Conservation (phyloP, 2,797 vertebrate genomes). For the Danio albolineatus region DNA sequence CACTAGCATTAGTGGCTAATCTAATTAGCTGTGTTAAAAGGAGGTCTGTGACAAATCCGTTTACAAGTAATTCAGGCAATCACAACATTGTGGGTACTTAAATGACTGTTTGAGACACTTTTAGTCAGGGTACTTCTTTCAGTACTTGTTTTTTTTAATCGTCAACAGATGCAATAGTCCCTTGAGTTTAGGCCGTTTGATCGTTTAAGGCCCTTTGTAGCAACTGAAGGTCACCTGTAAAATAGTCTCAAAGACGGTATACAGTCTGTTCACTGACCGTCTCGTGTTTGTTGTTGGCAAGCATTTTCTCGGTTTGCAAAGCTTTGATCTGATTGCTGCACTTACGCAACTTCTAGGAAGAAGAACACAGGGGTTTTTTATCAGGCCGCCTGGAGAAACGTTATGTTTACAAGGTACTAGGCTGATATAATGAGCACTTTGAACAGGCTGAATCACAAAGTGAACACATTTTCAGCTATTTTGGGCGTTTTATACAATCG, state of each 20-base stretch:
- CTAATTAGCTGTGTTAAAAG: conserved; percentile 22
- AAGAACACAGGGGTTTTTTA: not conserved
- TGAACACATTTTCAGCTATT: not conserved
- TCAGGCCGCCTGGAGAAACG: not conserved
- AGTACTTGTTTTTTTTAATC: not conserved
- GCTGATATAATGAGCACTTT: not conserved
- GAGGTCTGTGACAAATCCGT: not conserved
- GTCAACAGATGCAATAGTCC: not conserved
- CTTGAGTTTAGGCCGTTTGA: not conserved
- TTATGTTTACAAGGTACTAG: conserved; percentile 4
- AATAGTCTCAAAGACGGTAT: not conserved
- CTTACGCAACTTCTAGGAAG: conserved; percentile 34
- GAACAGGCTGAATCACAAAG: not conserved
- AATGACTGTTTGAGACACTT: conserved; percentile 13
- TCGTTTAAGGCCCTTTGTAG: not conserved
- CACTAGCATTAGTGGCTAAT: conserved; percentile 25
- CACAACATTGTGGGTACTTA: conserved; percentile 1
- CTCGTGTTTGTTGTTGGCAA: not conserved
- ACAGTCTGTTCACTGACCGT: not conserved
- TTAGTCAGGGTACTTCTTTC: not conserved
- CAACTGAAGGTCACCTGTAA: conserved; percentile 8
- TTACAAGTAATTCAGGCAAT: conserved; percentile 8
- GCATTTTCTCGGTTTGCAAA: conserved; percentile 15
- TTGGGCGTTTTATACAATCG: not conserved
- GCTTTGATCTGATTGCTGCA: conserved; percentile 23